Percentiles rank a stretch among this genome's conserved stretches.
These are phyloP conservation scores for Lepus oiostolus DNA, from an alignment of 2,797 vertebrate genomes.

Conservation along the genomic window DNA sequence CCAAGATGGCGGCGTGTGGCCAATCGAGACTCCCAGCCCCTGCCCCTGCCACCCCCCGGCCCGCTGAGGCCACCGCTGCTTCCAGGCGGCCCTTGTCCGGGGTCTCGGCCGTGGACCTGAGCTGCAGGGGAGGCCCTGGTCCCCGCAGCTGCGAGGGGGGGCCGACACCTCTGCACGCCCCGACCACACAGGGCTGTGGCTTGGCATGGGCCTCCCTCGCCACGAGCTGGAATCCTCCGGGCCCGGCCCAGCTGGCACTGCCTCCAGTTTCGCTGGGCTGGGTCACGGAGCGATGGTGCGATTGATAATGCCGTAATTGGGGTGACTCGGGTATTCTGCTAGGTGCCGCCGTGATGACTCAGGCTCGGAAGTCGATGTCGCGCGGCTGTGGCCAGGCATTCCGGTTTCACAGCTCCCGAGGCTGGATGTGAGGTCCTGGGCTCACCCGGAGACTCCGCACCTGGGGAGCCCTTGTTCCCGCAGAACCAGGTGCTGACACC, in stretches of 20 bases:
- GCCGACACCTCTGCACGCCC: neutral
- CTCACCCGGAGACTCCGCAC: constrained; percentile 55
- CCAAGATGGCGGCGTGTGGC: accelerated
- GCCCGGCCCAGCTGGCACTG: constrained; percentile 67
- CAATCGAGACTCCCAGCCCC: accelerated
- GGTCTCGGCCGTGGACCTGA: accelerated
- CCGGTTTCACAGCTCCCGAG: constrained; percentile 48
- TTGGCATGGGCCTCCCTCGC: constrained; percentile 29
- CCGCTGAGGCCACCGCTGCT: neutral
- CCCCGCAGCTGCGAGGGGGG: neutral
- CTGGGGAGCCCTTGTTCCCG: neutral
- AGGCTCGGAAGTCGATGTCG: neutral
- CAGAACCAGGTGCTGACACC: neutral
- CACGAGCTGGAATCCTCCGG: constrained; percentile 38
- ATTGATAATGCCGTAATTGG: constrained; percentile 65
- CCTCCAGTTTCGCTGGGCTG: constrained; percentile 72
- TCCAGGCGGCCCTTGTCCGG: neutral
- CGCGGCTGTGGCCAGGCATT: neutral
- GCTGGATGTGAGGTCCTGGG: constrained; percentile 65
- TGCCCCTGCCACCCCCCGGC: accelerated
- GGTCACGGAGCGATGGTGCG: constrained; percentile 58
- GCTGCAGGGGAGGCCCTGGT: neutral
- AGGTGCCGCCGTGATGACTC: constrained; percentile 63
- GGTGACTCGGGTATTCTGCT: constrained; percentile 73
- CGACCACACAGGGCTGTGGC: constrained; percentile 77